Base-by-base conservation (phyloP, 2,797 vertebrate species). In the Peromyscus melanophrys region DNA sequence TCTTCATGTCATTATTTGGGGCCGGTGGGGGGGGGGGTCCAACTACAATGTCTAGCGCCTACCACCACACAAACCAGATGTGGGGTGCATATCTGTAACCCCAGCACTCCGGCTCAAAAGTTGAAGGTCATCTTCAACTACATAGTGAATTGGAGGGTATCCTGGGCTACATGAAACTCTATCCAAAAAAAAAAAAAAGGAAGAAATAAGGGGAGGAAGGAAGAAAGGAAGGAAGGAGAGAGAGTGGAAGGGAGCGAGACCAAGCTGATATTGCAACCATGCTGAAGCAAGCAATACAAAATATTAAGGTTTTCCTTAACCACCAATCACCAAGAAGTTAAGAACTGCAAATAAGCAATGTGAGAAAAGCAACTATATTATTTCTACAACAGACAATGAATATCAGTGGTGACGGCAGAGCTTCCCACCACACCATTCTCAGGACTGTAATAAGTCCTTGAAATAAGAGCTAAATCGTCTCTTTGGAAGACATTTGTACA, bases 271-370 rank as follows among this genome's bases (percentile, higher is more conserved):
- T 27, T 13, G 46, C 4, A 49, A 9, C 43, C 31, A 46, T 31
- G 5, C 55, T 92, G 94, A 96, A 95, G 25, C 46, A 95, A 87
- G 13, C 31, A 81, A 93, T 86, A 57, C 40, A 89, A 76, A 89
- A 61, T 75, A 52, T 31, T 46, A 37, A n/a, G 14, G 55, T 65
- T 93, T 65, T 84, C n/a, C 46, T 97, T 83, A 81, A 89, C 29
- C 34, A 85, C 63, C 82, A 94, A 27, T 61, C 43, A 83, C 14
- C 71, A 67, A 83, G 65, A 52, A 52, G 49, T 52, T 52, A 52
- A 52, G 34, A 96, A 92, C 52, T 63, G 4, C 76, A 89, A 95
- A 59, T 1, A 69, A 92, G 21, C 12, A 6, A 49, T 52, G 29
- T 21, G 81, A 87, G 92, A 80, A 92, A 94, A 89, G 40, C 37